Evolutionary conservation across 2,113 vertebrate species (phyloP).

Genomic region (Tichodroma muraria): DNA sequence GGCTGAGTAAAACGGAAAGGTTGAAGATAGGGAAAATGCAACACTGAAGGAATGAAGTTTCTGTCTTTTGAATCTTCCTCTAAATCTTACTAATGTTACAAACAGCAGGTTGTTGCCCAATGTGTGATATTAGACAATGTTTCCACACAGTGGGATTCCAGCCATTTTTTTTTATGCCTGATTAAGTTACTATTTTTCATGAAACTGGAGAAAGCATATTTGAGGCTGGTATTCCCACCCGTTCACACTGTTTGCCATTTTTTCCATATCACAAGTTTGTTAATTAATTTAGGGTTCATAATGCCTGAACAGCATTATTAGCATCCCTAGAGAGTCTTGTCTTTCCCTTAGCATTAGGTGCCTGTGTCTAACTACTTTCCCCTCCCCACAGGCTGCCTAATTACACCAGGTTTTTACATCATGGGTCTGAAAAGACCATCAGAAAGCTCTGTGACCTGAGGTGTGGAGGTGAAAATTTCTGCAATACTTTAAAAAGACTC

Average conservation of each 20-base stretch:
- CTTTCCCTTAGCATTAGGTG: not conserved
- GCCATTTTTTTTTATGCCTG: not conserved
- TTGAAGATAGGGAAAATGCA: conserved; percentile 49
- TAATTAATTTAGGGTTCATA: not conserved
- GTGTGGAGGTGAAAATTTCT: not conserved
- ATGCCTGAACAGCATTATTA: not conserved
- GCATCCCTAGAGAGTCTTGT: not conserved
- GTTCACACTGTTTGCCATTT: not conserved
- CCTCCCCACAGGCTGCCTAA: not conserved
- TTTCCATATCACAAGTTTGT: not conserved
- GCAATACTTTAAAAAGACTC: not conserved
- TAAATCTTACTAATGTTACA: conserved; percentile 14
- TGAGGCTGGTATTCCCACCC: not conserved
- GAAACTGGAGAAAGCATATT: not conserved
- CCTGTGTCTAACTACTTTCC: not conserved
- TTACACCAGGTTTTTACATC: not conserved
- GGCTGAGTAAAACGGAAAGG: conserved; percentile 43
- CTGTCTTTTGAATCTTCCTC: conserved; percentile 45
- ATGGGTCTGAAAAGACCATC: not conserved
- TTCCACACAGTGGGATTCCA: conserved; percentile 17
- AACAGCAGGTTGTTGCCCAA: conserved; percentile 49
- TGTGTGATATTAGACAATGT: conserved; percentile 46
- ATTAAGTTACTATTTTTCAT: conserved; percentile 21
- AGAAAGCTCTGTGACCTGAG: not conserved
- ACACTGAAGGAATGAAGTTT: conserved; percentile 17